Percentiles rank a stretch among this genome's conserved stretches.
These are phyloP conservation scores for Lanistes nyassanus DNA, from an alignment of 1,140 invertebrate genomes.

Conservation along the genomic window DNA sequence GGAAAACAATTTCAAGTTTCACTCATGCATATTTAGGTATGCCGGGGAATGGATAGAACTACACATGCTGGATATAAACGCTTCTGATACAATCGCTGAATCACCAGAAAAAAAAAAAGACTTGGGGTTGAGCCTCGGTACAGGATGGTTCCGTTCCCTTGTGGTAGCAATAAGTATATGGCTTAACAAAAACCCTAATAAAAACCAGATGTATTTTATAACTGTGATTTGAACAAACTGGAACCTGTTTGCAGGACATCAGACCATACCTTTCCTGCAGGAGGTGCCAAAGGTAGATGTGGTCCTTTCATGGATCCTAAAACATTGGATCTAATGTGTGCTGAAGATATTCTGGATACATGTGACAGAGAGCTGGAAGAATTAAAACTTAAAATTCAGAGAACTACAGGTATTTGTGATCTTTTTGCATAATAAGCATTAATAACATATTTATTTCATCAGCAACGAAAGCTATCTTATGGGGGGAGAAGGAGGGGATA, in stretches of 20 bases:
- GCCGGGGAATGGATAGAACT: too few species aligned
- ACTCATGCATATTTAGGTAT: too few species aligned
- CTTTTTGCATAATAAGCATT: background rate
- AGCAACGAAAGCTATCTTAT: background rate
- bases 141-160: too few species aligned
- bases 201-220: too few species aligned
- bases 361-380: conserved; percentile 34
- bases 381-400: conserved; percentile 31
- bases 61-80: too few species aligned
- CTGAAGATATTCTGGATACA: conserved; percentile 23
- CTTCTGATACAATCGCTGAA: too few species aligned
- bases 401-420: conserved; percentile 23
- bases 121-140: too few species aligned
- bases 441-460: background rate
- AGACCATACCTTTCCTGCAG: background rate
- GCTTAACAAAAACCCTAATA: too few species aligned
- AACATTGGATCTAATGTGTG: background rate
- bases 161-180: too few species aligned
- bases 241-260: conserved; percentile 2
- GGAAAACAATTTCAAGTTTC: too few species aligned
- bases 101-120: too few species aligned
- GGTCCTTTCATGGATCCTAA: background rate
- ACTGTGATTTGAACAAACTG: background rate
- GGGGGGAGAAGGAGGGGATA: too few species aligned
- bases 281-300: background rate